Evolutionary conservation across 2,888 invertebrate genomes (phyloP).

Genomic region (Athalia cordata): DNA sequence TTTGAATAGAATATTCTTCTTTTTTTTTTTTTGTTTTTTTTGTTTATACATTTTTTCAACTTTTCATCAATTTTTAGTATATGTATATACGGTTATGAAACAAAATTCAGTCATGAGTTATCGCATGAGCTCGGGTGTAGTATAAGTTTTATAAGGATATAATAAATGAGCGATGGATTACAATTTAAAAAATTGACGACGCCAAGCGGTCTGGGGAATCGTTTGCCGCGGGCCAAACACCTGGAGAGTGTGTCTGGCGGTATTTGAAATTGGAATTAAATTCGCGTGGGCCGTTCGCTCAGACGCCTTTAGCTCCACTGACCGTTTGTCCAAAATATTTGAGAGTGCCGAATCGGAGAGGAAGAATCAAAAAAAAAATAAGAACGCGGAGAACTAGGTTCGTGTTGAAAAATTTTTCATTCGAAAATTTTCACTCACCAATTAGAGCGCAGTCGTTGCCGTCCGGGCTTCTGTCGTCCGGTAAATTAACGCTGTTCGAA

Average conservation of each 20-base stretch:
- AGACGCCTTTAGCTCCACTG: not conserved
- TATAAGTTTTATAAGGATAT: not conserved
- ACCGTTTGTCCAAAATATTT: conserved; percentile 16
- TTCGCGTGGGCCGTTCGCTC: conserved; percentile 25
- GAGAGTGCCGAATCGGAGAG: not conserved
- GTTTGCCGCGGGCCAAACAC: conserved; percentile 46
- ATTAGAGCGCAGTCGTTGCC: conserved; percentile 64
- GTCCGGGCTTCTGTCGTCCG: conserved; percentile 48
- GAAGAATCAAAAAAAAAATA: not conserved
- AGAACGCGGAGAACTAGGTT: not conserved
- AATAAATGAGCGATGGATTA: conserved; percentile 11
- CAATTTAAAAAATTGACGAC: conserved; percentile 28
- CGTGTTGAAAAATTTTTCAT: not conserved
- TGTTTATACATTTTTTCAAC: too few species aligned
- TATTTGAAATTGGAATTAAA: conserved; percentile 35
- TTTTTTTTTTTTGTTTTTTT: too few species aligned
- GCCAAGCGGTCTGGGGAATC: conserved; percentile 46
- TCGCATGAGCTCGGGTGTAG: too few species aligned
- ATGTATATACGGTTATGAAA: too few species aligned
- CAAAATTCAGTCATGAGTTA: not conserved
- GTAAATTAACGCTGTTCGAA: conserved; percentile 49
- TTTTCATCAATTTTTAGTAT: not conserved
- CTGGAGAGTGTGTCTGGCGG: conserved; percentile 41
- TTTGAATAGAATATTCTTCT: too few species aligned
- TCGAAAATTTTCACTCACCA: conserved; percentile 59